Percentiles rank a stretch among this genome's conserved stretches.
These are phyloP conservation scores for Stigmatopora argus DNA, from an alignment of 2,113 vertebrate genomes.

Conservation along the genomic window DNA sequence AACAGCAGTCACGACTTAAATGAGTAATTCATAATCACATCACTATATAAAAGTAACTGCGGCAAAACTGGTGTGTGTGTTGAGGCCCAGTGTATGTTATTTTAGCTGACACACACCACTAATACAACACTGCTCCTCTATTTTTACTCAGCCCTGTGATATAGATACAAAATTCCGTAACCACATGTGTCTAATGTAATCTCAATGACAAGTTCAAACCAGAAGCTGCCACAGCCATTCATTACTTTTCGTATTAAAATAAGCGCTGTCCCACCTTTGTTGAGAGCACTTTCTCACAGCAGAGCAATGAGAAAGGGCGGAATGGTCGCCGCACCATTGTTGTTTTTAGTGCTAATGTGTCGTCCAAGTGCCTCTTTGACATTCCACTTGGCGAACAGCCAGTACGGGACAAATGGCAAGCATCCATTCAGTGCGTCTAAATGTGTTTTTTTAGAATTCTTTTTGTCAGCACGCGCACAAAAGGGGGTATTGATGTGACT, in stretches of 20 bases:
- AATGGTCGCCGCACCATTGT: not conserved
- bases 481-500: constrained; percentile 62
- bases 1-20: too few species aligned
- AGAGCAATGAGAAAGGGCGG: not conserved
- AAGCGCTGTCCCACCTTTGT: constrained; percentile 10
- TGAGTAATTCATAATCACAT: too few species aligned
- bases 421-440: constrained; percentile 43
- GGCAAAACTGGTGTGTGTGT: not conserved
- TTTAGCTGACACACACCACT: constrained; percentile 22
- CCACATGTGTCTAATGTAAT: constrained; percentile 15
- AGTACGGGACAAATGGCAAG: constrained; percentile 48
- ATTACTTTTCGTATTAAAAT: constrained; percentile 41
- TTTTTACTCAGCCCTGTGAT: constrained; percentile 16
- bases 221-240: constrained; percentile 23
- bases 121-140: constrained; percentile 16
- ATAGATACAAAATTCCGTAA: constrained; percentile 12
- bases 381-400: constrained; percentile 44
- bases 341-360: not conserved
- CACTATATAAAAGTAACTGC: too few species aligned
- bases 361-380: not conserved
- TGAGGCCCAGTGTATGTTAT: not conserved
- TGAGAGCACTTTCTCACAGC: not conserved
- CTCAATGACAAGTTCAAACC: constrained; percentile 29
- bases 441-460: constrained; percentile 27
- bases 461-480: constrained; percentile 42